Conservation (phyloP, 1,140 invertebrate species). For the Thaumatotibia leucotreta region DNA sequence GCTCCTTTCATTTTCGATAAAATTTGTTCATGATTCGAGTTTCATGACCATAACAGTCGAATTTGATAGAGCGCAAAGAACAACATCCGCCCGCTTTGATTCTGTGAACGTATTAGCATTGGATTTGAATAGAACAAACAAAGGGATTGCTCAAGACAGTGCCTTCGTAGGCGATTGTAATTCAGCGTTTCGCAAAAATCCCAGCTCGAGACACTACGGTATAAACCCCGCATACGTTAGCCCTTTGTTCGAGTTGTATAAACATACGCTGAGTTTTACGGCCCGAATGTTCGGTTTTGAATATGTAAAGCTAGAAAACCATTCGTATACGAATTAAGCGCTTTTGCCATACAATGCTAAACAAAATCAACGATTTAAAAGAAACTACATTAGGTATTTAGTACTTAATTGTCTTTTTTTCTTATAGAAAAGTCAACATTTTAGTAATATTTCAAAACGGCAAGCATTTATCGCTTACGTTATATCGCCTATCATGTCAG, state of each 20-base stretch:
- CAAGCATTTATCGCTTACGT: too few relatives aligned
- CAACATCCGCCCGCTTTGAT: constrained; percentile 67
- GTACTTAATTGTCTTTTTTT: too few relatives aligned
- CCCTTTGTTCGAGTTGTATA: background rate
- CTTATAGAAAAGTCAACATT: too few relatives aligned
- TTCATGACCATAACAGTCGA: background rate
- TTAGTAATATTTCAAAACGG: too few relatives aligned
- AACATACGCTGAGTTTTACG: constrained; percentile 3
- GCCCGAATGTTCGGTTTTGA: constrained; percentile 3
- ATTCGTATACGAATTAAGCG: background rate
- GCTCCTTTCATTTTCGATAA: too few relatives aligned
- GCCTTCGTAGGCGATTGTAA: constrained; percentile 73
- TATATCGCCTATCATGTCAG: too few relatives aligned
- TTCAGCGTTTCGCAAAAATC: constrained; percentile 69
- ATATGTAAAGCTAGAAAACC: background rate
- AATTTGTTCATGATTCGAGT: too few relatives aligned
- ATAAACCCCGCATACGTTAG: constrained; percentile 13
- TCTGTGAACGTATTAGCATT: constrained; percentile 72
- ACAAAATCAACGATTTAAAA: background rate
- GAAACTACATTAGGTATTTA: too few relatives aligned
- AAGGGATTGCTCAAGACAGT: constrained; percentile 70
- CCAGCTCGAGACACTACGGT: constrained; percentile 33
- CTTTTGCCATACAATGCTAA: background rate
- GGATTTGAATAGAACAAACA: constrained; percentile 76
- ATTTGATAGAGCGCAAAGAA: constrained; percentile 49